Evolutionary conservation across 1,140 invertebrate genomes (phyloP).

Genomic region (Triops longicaudatus): DNA sequence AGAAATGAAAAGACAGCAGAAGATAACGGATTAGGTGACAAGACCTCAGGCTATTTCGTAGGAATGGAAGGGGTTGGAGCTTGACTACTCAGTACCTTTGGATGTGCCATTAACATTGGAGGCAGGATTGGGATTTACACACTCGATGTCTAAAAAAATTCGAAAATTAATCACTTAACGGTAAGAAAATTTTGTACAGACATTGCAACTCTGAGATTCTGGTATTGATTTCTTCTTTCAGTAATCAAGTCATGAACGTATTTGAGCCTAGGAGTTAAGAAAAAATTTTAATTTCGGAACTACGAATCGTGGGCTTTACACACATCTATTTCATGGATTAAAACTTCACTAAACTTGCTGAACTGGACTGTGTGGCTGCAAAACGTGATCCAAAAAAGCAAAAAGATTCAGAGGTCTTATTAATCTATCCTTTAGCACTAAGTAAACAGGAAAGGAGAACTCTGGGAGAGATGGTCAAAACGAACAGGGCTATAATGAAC

Average conservation of each 20-base stretch:
- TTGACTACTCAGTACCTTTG: constrained; percentile 28
- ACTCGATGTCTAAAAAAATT: background rate
- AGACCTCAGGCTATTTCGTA: constrained; percentile 18
- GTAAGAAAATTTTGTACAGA: background rate
- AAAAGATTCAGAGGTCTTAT: too few relatives aligned
- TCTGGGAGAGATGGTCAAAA: background rate
- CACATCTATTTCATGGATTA: background rate
- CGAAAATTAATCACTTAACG: background rate
- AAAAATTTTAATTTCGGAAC: too few relatives aligned
- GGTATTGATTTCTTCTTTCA: too few relatives aligned
- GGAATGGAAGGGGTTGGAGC: background rate
- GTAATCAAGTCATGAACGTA: too few relatives aligned
- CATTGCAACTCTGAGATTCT: too few relatives aligned
- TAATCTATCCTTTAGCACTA: too few relatives aligned
- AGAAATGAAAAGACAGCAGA: constrained; percentile 12
- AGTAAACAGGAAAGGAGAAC: too few relatives aligned
- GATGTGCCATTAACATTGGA: constrained; percentile 27
- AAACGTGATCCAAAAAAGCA: background rate
- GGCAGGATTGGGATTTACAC: constrained; percentile 25
- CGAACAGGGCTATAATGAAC: background rate
- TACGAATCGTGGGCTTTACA: background rate
- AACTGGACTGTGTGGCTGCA: too few relatives aligned
- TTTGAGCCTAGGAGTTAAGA: too few relatives aligned
- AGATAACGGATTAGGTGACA: constrained; percentile 12
- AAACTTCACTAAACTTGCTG: background rate